Base-by-base conservation (phyloP, 2,797 vertebrate genomes). In the Hapalemur alaotrensis region DNA sequence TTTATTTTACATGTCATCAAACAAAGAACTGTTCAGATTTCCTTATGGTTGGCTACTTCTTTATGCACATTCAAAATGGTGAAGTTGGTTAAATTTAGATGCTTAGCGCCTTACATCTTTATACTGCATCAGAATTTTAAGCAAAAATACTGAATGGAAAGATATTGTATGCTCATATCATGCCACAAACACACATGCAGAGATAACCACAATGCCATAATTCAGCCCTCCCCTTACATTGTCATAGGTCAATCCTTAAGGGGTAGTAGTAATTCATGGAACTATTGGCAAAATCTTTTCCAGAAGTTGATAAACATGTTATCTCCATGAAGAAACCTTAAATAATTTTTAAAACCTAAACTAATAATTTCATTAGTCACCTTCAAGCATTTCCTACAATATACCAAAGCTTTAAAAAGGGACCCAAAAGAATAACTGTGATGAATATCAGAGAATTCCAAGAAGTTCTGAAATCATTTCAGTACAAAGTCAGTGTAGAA, bases 1-100 rank as follows among this genome's bases (percentile, higher is more conserved):
- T 97, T 94, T 97, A 82, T 76, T 95, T 65, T 67, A 97, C 95
- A 65, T 97, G 92, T 95, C 70, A 95, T 91, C 61, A 84, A 63
- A 91, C 78, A 78, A 84, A 97, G 95, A 97, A 35, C 0, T 93
- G 86, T 79, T 38, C 84, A 93, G 22, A 7, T 17, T 95, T 84
- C 79, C 80, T 85, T 92, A 93, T 59, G 93, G 78, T 30, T 92
- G 87, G 73, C 81, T 94, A 85, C 65, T 80, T 79, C 69, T 75
- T 89, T 25, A 80, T 48, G 23, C 48, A 89, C 28, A 63, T 63
- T 86, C 22, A 78, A 50, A 84, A 93, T 2, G 28, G 87, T 92
- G 84, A 96, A n/a, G 61, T 48, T 85, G 93, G 93, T 61, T 75
- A 91, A 63, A 91, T 92, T 95, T 88, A 92, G 89, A 96, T 84